phyloP scores from a whole-genome alignment of 2,888 invertebrate species.

The Yponomeuta plumbellus region DNA sequence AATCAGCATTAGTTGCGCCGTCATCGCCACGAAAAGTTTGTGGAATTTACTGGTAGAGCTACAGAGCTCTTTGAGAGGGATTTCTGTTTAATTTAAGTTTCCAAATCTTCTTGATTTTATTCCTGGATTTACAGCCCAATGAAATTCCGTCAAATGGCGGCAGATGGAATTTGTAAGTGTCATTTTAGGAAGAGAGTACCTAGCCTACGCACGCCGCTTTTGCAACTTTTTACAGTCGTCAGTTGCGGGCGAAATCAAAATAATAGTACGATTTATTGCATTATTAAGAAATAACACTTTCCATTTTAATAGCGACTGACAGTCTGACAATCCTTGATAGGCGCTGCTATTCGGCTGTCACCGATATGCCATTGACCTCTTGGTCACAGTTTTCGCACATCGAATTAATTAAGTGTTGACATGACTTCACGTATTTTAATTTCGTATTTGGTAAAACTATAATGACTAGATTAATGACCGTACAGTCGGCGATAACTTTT shows the following conservation, averaged over 20 bases:
- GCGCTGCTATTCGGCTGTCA: conserved; percentile 3
- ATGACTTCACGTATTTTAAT: neutral
- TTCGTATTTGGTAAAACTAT: neutral
- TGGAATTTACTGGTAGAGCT: too few species aligned
- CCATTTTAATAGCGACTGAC: conserved; percentile 14
- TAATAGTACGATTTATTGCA: neutral
- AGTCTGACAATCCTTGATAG: conserved; percentile 21
- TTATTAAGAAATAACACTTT: neutral
- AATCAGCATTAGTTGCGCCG: too few species aligned
- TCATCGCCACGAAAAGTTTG: too few species aligned
- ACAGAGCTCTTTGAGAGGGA: too few species aligned
- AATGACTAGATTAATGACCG: neutral
- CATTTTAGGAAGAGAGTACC: neutral
- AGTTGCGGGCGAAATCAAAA: neutral
- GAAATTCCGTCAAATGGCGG: neutral
- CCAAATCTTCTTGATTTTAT: too few species aligned
- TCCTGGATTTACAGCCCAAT: too few species aligned
- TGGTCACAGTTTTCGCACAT: conserved; percentile 36
- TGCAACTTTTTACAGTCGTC: neutral
- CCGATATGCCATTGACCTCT: conserved; percentile 42
- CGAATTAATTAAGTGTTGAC: conserved; percentile 20
- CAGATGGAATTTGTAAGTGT: neutral
- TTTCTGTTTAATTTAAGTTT: too few species aligned
- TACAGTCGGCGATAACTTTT: too few species aligned
- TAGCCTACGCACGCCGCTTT: neutral